Percentiles rank a stretch among this genome's conserved stretches.
These are phyloP conservation scores for Albula goreensis DNA, from an alignment of 2,113 vertebrate species.

Conservation along the genomic window DNA sequence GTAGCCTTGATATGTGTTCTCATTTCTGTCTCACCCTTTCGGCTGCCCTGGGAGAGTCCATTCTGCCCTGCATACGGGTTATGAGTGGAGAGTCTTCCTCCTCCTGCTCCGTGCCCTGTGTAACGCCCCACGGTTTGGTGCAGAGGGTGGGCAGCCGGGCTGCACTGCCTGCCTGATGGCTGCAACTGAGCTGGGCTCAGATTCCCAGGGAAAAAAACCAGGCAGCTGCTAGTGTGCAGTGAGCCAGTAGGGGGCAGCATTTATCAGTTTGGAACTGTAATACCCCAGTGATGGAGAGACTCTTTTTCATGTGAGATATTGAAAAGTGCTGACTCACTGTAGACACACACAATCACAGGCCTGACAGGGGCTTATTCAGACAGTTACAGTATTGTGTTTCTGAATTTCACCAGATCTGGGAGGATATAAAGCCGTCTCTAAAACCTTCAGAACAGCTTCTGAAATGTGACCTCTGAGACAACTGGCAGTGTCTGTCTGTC, in stretches of 20 bases:
- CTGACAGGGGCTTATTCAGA: too few species aligned
- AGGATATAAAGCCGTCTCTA: too few species aligned
- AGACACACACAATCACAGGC: too few species aligned
- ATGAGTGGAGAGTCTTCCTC: background rate
- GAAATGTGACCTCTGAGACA: background rate
- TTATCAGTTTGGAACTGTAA: background rate
- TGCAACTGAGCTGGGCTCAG: background rate
- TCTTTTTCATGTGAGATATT: too few species aligned
- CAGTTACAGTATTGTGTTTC: too few species aligned
- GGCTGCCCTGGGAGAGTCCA: background rate
- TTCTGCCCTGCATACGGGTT: background rate
- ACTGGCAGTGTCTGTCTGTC: background rate
- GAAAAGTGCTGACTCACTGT: too few species aligned
- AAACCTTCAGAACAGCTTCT: background rate
- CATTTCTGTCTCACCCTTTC: background rate
- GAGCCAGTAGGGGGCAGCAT: too few species aligned
- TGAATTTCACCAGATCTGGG: too few species aligned
- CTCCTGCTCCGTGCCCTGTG: background rate
- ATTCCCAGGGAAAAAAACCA: background rate
- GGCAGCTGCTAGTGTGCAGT: too few species aligned
- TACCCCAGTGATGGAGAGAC: background rate
- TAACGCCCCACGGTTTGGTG: background rate
- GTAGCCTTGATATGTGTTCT: background rate
- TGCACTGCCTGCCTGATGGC: background rate
- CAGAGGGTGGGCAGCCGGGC: background rate